Base-by-base conservation (phyloP, 1,140 invertebrate species). In the Polypedilum vanderplanki region DNA sequence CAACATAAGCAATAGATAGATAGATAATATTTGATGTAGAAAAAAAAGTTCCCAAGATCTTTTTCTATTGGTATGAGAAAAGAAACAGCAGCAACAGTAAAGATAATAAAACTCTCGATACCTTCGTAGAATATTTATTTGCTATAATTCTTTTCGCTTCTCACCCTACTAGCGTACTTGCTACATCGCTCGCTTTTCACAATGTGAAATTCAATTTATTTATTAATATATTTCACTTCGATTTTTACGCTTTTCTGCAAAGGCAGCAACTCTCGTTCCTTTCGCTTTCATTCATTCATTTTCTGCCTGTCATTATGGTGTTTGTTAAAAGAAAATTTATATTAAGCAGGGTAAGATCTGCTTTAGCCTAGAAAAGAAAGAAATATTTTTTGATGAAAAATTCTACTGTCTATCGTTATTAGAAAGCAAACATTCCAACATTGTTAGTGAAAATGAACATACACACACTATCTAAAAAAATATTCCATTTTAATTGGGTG, bases 171-270 rank as follows among this genome's bases (percentile, higher is more conserved):
- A 12, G 15, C 46, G 12, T 12, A 8, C 15, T 57, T 15, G 12
- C 46, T 57, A 57, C n/a, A 57, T 57, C 12, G 12, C 15, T 12
- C 46, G 46, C n/a, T 57, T n/a, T 33, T 33, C 46, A 15, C 46
- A 57, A 18, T 18, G 65, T 70, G 17, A 70, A 70, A 70, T 70
- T 70, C 65, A 70, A 70, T 70, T 70, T 70, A 70, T 70, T 70
- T 70, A 70, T 70, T 70, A 70, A 70, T 70, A 70, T 20, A 70
- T 70, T 70, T 70, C 46, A 57, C 46, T 57, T 57, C 46, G 46
- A 57, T 57, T 57, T 57, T 57, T 57, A n/a, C 46, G 12, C 3
- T n/a, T 57, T 15, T 57, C 12, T 46, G 9, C 41, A 33, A 5
- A 33, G 24, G 12, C 46, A 9, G n/a, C 8, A 57, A 15, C 12